phyloP scores from a whole-genome alignment of 2,113 vertebrate species.

The Paratilapia polleni region DNA sequence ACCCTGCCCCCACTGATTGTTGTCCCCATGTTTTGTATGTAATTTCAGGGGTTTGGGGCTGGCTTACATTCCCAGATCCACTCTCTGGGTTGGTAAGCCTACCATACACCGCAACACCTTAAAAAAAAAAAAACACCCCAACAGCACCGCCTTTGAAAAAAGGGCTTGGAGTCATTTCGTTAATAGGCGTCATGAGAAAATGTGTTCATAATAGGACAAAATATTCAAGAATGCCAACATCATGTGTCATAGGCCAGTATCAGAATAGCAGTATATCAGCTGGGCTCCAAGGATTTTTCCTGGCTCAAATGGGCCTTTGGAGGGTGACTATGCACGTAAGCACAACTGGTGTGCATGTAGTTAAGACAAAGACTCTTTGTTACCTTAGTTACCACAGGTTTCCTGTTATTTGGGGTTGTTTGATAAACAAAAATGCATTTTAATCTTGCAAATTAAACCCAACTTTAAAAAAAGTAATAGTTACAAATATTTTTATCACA shows the following conservation, averaged over 20 bases:
- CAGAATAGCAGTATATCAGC: not conserved
- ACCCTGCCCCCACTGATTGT: not conserved
- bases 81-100: accelerated
- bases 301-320: not conserved
- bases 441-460: not conserved
- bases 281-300: not conserved
- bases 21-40: not conserved
- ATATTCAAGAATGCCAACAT: not conserved
- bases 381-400: not conserved
- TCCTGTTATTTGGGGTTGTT: not conserved
- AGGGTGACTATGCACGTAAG: not conserved
- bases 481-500: not conserved
- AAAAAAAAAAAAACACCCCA: too few species aligned
- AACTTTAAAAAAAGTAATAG: not conserved
- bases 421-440: not conserved
- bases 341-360: not conserved
- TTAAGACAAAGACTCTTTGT: not conserved
- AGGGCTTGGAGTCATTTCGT: accelerated
- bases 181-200: not conserved
- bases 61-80: not conserved
- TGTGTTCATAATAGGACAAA: too few species aligned
- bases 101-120: not conserved
- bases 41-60: accelerated
- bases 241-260: not conserved
- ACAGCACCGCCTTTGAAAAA: too few species aligned